A percentile compares a stretch with the other conserved stretches of the same genome.
Evolutionary conservation across 2,797 vertebrate species (phyloP).

Genomic region (Poeciliopsis presidionis): DNA sequence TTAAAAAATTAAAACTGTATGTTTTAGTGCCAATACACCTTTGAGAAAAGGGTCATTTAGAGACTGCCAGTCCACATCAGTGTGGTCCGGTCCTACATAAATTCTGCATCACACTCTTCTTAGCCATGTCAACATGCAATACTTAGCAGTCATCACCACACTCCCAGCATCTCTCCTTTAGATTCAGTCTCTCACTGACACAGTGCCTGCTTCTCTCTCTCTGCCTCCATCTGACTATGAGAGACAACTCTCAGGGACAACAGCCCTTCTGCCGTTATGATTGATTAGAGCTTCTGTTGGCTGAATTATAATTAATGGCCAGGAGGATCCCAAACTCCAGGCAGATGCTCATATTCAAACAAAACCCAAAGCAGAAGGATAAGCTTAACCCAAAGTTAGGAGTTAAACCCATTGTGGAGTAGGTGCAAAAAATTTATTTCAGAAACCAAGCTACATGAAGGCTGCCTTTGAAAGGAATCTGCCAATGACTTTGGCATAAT

Average conservation of each 20-base stretch:
- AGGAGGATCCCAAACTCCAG: conserved; percentile 56
- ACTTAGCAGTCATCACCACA: conserved; percentile 66
- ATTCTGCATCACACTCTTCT: conserved; percentile 50
- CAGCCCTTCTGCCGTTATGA: conserved; percentile 56
- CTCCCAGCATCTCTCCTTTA: conserved; percentile 50
- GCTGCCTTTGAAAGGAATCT: conserved; percentile 25
- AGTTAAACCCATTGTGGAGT: conserved; percentile 51
- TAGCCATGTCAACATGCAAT: conserved; percentile 55
- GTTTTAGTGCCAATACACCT: conserved; percentile 22
- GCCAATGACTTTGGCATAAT: conserved; percentile 19
- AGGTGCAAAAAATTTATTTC: conserved; percentile 24
- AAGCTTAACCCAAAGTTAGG: conserved; percentile 44
- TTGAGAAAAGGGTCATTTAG: conserved; percentile 41
- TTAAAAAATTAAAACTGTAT: conserved; percentile 19
- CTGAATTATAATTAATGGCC: conserved; percentile 64
- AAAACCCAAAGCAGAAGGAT: conserved; percentile 35
- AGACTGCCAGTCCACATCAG: conserved; percentile 60
- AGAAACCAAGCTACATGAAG: conserved; percentile 25
- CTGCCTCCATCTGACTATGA: conserved; percentile 33
- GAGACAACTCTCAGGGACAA: conserved; percentile 63
- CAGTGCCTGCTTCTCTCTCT: conserved; percentile 30
- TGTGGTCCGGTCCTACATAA: conserved; percentile 40
- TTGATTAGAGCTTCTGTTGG: conserved; percentile 60
- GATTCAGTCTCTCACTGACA: conserved; percentile 47
- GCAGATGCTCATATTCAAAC: conserved; percentile 33